Evolutionary conservation across 1,140 invertebrate genomes (phyloP).

Genomic region (Orius insidiosus): DNA sequence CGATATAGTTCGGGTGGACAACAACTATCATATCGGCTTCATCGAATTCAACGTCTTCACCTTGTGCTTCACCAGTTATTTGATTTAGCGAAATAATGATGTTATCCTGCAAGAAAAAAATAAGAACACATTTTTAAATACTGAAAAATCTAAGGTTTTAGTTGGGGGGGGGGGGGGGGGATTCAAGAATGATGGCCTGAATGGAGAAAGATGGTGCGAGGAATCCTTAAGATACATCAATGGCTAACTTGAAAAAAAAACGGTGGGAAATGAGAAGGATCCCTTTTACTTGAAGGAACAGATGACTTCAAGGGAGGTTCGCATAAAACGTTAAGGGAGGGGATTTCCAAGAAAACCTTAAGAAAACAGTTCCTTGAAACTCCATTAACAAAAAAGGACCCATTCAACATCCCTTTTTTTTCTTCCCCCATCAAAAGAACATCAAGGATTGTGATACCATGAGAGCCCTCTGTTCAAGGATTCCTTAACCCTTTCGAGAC

Average conservation of each 20-base stretch:
- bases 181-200: too few species aligned
- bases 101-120: slow-evolving; percentile 51
- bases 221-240: neutral
- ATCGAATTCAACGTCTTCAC: slow-evolving; percentile 32
- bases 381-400: too few species aligned
- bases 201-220: neutral
- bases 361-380: too few species aligned
- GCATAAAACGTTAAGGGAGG: too few species aligned
- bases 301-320: too few species aligned
- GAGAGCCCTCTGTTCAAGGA: too few species aligned
- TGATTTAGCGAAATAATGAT: slow-evolving; percentile 76
- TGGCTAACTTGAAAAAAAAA: neutral
- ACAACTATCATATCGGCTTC: slow-evolving; percentile 78
- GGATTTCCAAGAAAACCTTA: neutral
- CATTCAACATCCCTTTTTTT: too few species aligned
- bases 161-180: neutral
- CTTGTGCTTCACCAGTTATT: slow-evolving; percentile 36
- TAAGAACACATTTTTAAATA: neutral
- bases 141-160: neutral
- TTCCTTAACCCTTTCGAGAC: too few species aligned
- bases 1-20: slow-evolving; percentile 89
- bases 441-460: too few species aligned
- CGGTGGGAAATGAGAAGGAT: too few species aligned
- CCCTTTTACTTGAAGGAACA: too few species aligned
- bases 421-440: too few species aligned